Conservation (phyloP, 2,888 invertebrate genomes). For the Drosophila quinaria region DNA sequence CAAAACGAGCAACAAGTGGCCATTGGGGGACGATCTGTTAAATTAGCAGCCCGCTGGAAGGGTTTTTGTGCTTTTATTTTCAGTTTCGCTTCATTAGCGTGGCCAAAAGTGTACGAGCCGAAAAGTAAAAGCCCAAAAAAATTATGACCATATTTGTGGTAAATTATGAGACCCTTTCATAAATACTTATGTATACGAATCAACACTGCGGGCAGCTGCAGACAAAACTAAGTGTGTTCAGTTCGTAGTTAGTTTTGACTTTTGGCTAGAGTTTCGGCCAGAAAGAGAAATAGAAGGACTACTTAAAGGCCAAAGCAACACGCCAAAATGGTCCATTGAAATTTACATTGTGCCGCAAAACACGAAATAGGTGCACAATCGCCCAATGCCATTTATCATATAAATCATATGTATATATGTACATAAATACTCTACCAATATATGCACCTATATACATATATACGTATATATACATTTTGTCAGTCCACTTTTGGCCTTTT, state of each 20-base stretch:
- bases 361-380: constrained; percentile 58
- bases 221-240: constrained; percentile 34
- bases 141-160: constrained; percentile 83
- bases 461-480: constrained; percentile 64
- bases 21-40: constrained; percentile 60
- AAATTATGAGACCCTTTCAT: constrained; percentile 83
- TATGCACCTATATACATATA: constrained; percentile 47
- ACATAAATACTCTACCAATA: constrained; percentile 34
- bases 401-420: constrained; percentile 16
- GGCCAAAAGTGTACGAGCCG: constrained; percentile 8
- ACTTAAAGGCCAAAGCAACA: constrained; percentile 48
- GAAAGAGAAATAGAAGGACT: constrained; percentile 53
- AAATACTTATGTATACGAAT: constrained; percentile 47
- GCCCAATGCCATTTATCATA: constrained; percentile 83
- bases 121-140: constrained; percentile 78
- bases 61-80: constrained; percentile 43
- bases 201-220: constrained; percentile 52
- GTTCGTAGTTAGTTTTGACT: not conserved
- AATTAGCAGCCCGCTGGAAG: constrained; percentile 57
- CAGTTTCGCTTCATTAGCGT: constrained; percentile 72
- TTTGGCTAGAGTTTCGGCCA: constrained; percentile 1
- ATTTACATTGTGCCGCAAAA: constrained; percentile 72
- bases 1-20: constrained; percentile 70
- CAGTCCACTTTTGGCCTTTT: constrained; percentile 59
- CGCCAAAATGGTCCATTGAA: constrained; percentile 68